Conservation (phyloP, 2,888 invertebrate genomes). For the Hyles lineata region DNA sequence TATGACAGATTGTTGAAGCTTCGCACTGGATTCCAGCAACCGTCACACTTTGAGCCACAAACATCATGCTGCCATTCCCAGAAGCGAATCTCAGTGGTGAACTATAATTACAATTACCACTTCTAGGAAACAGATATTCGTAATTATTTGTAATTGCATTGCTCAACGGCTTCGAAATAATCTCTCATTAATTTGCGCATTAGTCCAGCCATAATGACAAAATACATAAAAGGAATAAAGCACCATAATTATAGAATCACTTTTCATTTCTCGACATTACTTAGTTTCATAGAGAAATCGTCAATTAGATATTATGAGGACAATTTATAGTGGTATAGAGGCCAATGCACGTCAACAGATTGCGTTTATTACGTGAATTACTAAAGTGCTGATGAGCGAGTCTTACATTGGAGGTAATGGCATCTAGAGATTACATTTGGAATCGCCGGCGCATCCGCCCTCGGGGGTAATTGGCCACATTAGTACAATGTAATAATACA, state of each 20-base stretch:
- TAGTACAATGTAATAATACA: not conserved
- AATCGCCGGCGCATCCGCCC: conserved; percentile 38
- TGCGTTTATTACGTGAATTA: conserved; percentile 31
- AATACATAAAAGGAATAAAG: conserved; percentile 5
- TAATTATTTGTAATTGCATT: conserved; percentile 23
- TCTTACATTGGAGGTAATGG: conserved; percentile 30
- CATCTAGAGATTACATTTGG: conserved; percentile 31
- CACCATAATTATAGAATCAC: conserved; percentile 14
- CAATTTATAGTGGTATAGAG: conserved; percentile 24
- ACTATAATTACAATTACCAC: conserved; percentile 7
- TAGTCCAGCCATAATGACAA: conserved; percentile 1
- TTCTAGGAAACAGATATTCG: not conserved
- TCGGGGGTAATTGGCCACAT: conserved; percentile 38
- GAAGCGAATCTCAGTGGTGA: not conserved
- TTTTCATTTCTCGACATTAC: conserved; percentile 6
- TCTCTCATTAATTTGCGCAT: not conserved
- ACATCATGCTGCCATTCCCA: not conserved
- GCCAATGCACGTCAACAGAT: conserved; percentile 31
- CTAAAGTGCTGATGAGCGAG: conserved; percentile 29
- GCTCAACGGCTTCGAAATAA: not conserved
- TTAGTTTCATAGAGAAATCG: conserved; percentile 8
- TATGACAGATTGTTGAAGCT: not conserved
- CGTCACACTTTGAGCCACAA: conserved; percentile 9
- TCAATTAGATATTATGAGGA: conserved; percentile 16
- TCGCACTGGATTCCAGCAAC: conserved; percentile 2